Percentiles rank a stretch among this genome's conserved stretches.
phyloP scores from a whole-genome alignment of 1,140 invertebrate species.

The Camponotus pennsylvanicus region DNA sequence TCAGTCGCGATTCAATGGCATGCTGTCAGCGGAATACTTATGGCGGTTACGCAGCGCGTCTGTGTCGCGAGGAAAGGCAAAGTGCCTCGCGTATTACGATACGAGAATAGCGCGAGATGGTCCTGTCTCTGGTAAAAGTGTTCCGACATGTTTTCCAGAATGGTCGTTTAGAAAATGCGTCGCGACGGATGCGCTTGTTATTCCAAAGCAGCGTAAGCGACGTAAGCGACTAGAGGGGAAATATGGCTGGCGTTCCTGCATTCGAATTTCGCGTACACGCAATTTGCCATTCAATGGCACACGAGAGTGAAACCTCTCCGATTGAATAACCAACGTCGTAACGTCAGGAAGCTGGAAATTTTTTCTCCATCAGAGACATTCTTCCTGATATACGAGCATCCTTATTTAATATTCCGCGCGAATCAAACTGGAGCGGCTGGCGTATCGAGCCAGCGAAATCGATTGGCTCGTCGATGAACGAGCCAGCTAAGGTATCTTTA shows the following conservation, averaged over 20 bases:
- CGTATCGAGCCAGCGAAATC: background rate
- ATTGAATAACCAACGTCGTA: constrained; percentile 73
- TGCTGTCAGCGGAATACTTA: constrained; percentile 46
- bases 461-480: constrained; percentile 3
- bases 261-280: constrained; percentile 64
- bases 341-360: constrained; percentile 56
- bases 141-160: constrained; percentile 42
- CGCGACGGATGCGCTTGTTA: constrained; percentile 61
- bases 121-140: constrained; percentile 22
- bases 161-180: constrained; percentile 13
- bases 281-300: constrained; percentile 31
- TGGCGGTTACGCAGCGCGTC: constrained; percentile 29
- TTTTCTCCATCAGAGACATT: background rate
- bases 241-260: constrained; percentile 31
- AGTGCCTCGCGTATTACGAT: constrained; percentile 25
- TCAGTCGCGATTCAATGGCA: constrained; percentile 38
- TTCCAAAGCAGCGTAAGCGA: constrained; percentile 53
- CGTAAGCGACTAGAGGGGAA: constrained; percentile 8
- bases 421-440: constrained; percentile 14
- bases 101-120: background rate
- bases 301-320: constrained; percentile 70
- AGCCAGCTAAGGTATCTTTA: background rate
- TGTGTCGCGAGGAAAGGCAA: constrained; percentile 22
- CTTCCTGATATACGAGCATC: constrained; percentile 16
- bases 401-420: constrained; percentile 36